Conservation (phyloP, 2,888 invertebrate species). For the Trissolcus brochymenae region DNA sequence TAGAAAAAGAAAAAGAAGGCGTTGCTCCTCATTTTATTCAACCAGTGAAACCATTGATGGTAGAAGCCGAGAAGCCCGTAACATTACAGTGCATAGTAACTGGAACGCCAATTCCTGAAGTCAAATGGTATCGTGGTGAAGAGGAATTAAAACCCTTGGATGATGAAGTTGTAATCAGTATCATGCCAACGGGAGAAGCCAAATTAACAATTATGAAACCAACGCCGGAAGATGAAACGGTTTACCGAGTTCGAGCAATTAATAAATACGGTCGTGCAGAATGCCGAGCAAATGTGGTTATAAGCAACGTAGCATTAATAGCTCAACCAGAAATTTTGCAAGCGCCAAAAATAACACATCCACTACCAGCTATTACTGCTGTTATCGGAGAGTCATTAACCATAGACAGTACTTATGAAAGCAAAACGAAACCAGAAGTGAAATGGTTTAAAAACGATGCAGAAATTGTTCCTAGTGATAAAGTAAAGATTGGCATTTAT, state of each 20-base stretch:
- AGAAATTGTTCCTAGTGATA: slow-evolving; percentile 82
- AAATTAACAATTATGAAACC: slow-evolving; percentile 82
- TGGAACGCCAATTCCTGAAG: slow-evolving; percentile 83
- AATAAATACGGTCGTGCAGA: slow-evolving; percentile 86
- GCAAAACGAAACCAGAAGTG: slow-evolving; percentile 83
- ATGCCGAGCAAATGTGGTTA: slow-evolving; percentile 84
- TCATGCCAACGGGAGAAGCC: slow-evolving; percentile 81
- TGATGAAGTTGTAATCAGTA: slow-evolving; percentile 78
- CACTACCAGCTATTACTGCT: slow-evolving; percentile 86
- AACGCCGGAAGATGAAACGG: slow-evolving; percentile 81
- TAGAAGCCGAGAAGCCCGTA: slow-evolving; percentile 81
- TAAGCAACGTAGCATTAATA: slow-evolving; percentile 77
- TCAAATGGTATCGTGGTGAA: slow-evolving; percentile 83
- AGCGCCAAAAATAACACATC: slow-evolving; percentile 86
- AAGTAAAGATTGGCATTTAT: slow-evolving; percentile 80
- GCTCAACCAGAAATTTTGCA: slow-evolving; percentile 78
- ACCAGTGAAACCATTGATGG: slow-evolving; percentile 82
- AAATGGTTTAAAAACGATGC: slow-evolving; percentile 92
- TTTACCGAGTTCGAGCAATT: slow-evolving; percentile 83
- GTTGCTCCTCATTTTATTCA: slow-evolving; percentile 82
- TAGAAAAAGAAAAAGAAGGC: slow-evolving; percentile 84
- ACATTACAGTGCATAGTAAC: slow-evolving; percentile 82
- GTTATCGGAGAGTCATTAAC: slow-evolving; percentile 80
- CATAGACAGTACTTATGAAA: slow-evolving; percentile 83
- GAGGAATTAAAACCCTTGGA: slow-evolving; percentile 80